Evolutionary conservation across 1,140 invertebrate genomes (phyloP), one percentile per base, ranked within the genome.

Genomic region (Musca vetustissima): DNA sequence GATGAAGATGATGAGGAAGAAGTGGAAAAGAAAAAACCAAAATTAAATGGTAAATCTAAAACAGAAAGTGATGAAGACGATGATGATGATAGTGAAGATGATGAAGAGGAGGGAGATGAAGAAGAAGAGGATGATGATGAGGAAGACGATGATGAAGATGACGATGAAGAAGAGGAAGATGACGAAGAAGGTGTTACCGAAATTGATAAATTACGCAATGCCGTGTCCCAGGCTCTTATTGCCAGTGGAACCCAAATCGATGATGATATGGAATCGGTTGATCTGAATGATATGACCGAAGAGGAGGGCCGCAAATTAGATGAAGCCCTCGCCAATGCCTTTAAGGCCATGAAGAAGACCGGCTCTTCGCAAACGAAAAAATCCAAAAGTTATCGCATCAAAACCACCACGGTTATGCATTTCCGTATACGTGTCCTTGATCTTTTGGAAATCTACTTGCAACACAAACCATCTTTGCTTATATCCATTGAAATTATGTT

Each of bases 201-300:
- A 14, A 89, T 87, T 21, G 90, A 92, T 73, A 87, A 89, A 74
- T 75, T 92, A 21, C 84, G 87, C 74, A 77, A 88, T 70, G 89
- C 90, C 32, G 84, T 91, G 1, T 86, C 86, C 71, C 85, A 89
- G 79, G 90, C 87, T 13, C 75, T 91, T 13, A 88, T 87, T 11
- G 82, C 83, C 48, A 85, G 85, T 52, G 84, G 83, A 1, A 83
- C 87, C 72, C 84, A 83, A 2, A 73, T 79, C 13, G 84, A 88
- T 72, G 85, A 86, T 32, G 89, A 91, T 64, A 84, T 87, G 24
- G 90, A 91, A 76, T 90, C 90, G 67, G 83, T 92, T 17, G 90
- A 92, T 75, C 85, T 92, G 4, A 90, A 93, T 77, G 85, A 92
- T 67, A 88, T 93, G 67, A 86, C 85, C 67, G 91, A 93, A 75